Base-by-base conservation (phyloP, 2,888 invertebrate genomes). In the Hoplodrina ambigua region DNA sequence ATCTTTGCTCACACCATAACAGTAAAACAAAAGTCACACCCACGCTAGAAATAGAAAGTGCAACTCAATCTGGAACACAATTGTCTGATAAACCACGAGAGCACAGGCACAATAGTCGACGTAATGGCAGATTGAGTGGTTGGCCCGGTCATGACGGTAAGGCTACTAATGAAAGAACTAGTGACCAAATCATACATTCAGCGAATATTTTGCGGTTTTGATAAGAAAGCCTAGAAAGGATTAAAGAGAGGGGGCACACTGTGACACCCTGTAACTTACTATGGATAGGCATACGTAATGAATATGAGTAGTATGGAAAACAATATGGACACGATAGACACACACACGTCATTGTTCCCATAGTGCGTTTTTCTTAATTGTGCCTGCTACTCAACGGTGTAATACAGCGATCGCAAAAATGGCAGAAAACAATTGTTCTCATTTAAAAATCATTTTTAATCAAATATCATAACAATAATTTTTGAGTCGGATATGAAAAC, bases 21-120 rank as follows among this genome's bases (percentile, higher is more conserved):
- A 62, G 63, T 69, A 46, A 69, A 74, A 70, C 63, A 65, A 71
- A 71, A 78, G 62, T 78, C 64, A 71, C 78, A 77, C 76, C 75
- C 78, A 83, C 78, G 41, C 74, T 66, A 72, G 80, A 82, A 81
- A 76, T 78, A 81, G 86, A 84, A 85, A 84, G 85, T 80, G 56
- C 67, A 49, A 63, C 59, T 69, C 78, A 69, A 73, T 78, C 71
- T 77, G 77, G 76, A 82, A 78, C 76, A 78, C 87, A 88, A 90
- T 90, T 89, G 89, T 83, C 84, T 80, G 80, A 88, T 91, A 91
- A 88, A 89, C 89, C 88, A 89, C 87, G 84, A 84, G 86, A 78
- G 73, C n/a, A 50, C 44, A 33, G 15, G 20, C 25, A 25, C 72
- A 70, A 77, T 72, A 65, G 49, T 54, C 1, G 7, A 72, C 54